Evolutionary conservation across 2,113 vertebrate species (phyloP).

Genomic region (Gymnarchus niloticus): DNA sequence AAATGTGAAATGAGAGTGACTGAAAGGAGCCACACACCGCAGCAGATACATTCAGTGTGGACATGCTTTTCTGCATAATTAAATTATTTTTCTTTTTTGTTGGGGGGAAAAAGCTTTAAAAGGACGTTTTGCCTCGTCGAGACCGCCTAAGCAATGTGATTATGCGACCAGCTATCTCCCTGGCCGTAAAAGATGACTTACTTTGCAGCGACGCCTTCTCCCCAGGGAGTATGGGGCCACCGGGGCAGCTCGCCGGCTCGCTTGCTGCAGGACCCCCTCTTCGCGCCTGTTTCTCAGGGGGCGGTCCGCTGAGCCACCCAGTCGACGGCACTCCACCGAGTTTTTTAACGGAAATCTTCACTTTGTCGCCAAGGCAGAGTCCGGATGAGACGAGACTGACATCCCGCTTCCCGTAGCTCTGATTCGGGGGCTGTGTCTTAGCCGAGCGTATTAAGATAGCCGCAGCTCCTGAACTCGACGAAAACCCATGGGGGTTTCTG

Average conservation of each 20-base stretch:
- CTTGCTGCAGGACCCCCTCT: too few relatives aligned
- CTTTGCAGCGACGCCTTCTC: not conserved
- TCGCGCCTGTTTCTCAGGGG: too few relatives aligned
- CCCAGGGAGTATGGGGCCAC: not conserved
- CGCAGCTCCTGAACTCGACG: conserved; percentile 42
- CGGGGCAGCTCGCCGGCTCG: not conserved
- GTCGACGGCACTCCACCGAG: conserved; percentile 43
- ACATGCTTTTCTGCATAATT: not conserved
- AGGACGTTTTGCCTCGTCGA: too few relatives aligned
- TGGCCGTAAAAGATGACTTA: not conserved
- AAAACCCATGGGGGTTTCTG: conserved; percentile 33
- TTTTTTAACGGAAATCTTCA: conserved; percentile 48
- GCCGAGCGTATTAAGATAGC: conserved; percentile 52
- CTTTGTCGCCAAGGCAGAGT: not conserved
- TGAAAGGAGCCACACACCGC: not conserved
- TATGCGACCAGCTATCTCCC: not conserved
- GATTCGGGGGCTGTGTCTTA: not conserved
- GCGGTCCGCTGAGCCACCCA: not conserved
- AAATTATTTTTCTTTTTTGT: not conserved
- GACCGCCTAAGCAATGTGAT: not conserved
- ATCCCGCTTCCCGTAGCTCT: not conserved
- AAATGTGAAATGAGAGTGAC: not conserved
- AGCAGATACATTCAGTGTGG: not conserved
- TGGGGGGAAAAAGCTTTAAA: not conserved
- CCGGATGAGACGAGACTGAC: not conserved